A percentile compares a stretch with the other conserved stretches of the same genome.
Conservation (phyloP, 2,797 vertebrate species). For the Taenioides sp. region DNA sequence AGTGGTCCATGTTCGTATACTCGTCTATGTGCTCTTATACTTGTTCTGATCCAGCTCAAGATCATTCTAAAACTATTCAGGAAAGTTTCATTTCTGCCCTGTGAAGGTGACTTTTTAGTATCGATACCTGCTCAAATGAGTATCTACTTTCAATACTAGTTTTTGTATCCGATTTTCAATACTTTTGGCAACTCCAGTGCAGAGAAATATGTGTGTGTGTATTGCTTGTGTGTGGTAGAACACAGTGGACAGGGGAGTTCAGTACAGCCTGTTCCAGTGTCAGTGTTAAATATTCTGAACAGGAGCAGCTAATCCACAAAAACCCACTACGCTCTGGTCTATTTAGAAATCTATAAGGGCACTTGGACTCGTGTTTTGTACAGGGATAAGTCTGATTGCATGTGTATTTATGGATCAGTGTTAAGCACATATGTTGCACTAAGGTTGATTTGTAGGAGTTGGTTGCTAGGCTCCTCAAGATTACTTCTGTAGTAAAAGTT, state of each 20-base stretch:
- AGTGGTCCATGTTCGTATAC: too few relatives aligned
- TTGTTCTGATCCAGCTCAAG: too few relatives aligned
- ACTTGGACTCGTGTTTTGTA: background rate
- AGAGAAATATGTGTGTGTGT: background rate
- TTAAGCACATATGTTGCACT: background rate
- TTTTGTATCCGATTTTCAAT: too few relatives aligned
- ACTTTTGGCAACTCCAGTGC: too few relatives aligned
- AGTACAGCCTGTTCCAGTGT: background rate
- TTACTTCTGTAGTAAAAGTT: background rate
- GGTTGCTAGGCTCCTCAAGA: background rate
- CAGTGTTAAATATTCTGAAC: conserved; percentile 1
- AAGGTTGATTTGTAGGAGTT: background rate
- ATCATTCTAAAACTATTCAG: too few relatives aligned
- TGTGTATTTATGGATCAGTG: background rate
- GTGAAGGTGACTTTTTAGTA: too few relatives aligned
- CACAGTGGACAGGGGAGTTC: background rate
- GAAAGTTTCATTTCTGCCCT: too few relatives aligned
- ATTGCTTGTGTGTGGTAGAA: too few relatives aligned
- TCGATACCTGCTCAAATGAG: too few relatives aligned
- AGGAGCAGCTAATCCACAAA: conserved; percentile 5
- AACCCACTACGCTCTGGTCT: background rate
- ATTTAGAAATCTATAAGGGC: background rate
- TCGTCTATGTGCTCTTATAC: too few relatives aligned
- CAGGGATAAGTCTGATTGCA: background rate
- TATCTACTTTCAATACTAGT: too few relatives aligned